Base-by-base conservation (phyloP, 2,113 vertebrate species). In the Microtus pennsylvanicus region DNA sequence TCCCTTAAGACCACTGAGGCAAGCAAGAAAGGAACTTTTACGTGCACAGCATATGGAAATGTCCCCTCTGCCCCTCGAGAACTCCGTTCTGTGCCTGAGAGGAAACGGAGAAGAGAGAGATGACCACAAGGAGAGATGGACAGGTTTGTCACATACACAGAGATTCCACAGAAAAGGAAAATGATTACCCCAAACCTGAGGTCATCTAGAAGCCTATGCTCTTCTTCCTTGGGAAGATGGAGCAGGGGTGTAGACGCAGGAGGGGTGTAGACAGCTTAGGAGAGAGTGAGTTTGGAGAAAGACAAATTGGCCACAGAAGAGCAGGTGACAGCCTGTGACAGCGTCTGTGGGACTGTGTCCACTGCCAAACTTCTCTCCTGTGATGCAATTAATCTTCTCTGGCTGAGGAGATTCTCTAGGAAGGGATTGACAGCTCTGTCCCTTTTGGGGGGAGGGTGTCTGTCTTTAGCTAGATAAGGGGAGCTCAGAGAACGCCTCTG, bases 361-460 rank as follows among this genome's bases (percentile, higher is more conserved):
- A 74, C 45, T 83, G 58, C 52, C 87, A 55, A 50, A 45, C 78
- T 76, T 94, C 87, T 85, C 69, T 90, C 58, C 70, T 42, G 45
- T 52, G 87, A 28, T 67, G 61, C 58, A 90, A 86, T 90, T 86
- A 90, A 90, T 90, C 50, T 85, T 86, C n/a, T 77, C 72, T 90
- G 81, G 88, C 47, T 85, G 80, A n/a, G 77, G 93, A 90, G 50
- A 90, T 26, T 75, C 69, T 42, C 67, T 63, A 28, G 42, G 58
- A 94, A 50, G 55, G 45, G 33, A 76, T 52, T 94, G 93, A 94
- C 86, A 94, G 70, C 58, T 75, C 28, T 42, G 35, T 52, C 90
- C 87, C 80, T 86, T 22, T 58, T 45, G 45, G 45, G 45, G 45
- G 69, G 2, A 7, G 5, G 55, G 19, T 1, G 55, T 76, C 50